These are phyloP conservation scores for Ataeniobius toweri DNA, from an alignment of 2,797 vertebrate species.

Conservation along the genomic window DNA sequence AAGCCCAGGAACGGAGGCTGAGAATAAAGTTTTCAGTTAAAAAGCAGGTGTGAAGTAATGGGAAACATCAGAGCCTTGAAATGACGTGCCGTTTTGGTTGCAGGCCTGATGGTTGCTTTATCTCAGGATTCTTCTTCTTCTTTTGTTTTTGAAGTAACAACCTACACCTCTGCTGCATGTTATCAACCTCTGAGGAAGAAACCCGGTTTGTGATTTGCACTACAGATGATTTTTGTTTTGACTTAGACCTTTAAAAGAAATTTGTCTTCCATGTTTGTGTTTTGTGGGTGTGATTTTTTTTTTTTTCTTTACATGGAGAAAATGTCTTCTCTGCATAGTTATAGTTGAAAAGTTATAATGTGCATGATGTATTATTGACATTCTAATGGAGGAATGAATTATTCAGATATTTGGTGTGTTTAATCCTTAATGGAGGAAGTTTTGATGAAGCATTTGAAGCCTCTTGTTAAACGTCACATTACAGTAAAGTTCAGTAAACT, in stretches of 20 bases:
- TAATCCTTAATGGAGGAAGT: slow-evolving; percentile 15
- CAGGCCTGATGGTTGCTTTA: slow-evolving; percentile 43
- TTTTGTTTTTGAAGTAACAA: slow-evolving; percentile 19
- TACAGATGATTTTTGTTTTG: slow-evolving; percentile 51
- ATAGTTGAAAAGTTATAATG: slow-evolving; percentile 28
- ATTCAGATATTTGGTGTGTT: slow-evolving; percentile 18
- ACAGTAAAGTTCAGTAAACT: slow-evolving; percentile 13
- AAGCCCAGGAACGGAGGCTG: background rate
- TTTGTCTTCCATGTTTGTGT: slow-evolving; percentile 62
- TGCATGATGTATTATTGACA: slow-evolving; percentile 39
- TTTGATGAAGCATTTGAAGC: slow-evolving; percentile 12
- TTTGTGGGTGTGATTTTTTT: slow-evolving; percentile 21
- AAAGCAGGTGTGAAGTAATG: background rate
- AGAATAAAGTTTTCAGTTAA: background rate
- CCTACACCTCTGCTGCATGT: slow-evolving; percentile 49
- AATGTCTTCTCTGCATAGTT: slow-evolving; percentile 15
- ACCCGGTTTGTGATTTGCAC: slow-evolving; percentile 71
- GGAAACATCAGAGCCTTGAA: background rate
- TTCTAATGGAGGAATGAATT: slow-evolving; percentile 14
- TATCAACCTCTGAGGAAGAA: slow-evolving; percentile 44
- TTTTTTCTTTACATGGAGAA: slow-evolving; percentile 51
- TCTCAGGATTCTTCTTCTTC: slow-evolving; percentile 70
- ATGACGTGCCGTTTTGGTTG: background rate
- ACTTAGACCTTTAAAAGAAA: slow-evolving; percentile 35
- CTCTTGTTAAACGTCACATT: slow-evolving; percentile 19